phyloP scores from a whole-genome alignment of 2,797 vertebrate genomes.

The Sparidentex hasta region DNA sequence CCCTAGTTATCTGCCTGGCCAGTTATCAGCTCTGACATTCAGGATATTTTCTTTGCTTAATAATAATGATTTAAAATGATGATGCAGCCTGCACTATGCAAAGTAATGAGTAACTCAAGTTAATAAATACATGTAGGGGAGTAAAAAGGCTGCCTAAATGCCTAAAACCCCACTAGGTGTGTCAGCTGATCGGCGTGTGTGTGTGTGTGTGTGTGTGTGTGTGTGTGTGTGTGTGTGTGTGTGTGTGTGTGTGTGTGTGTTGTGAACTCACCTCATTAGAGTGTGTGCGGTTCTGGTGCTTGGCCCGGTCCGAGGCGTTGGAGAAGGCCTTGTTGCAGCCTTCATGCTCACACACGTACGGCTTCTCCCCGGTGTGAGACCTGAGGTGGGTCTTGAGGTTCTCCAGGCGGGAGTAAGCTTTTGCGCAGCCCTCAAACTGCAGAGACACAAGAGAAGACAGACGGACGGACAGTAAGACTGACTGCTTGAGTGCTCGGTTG shows the following conservation, averaged over 20 bases:
- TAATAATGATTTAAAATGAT: too few species aligned
- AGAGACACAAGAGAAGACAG: constrained; percentile 65
- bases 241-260: neutral
- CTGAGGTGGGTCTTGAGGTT: constrained; percentile 99
- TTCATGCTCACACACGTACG: constrained; percentile 97
- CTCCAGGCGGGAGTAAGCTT: constrained; percentile 98
- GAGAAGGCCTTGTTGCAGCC: constrained; percentile 99
- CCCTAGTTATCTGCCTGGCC: too few species aligned
- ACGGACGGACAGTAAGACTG: constrained; percentile 48
- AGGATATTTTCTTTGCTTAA: too few species aligned
- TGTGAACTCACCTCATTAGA: constrained; percentile 93
- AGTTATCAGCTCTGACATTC: too few species aligned
- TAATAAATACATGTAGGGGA: too few species aligned
- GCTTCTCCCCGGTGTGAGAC: constrained; percentile 99
- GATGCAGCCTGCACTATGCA: too few species aligned
- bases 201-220: neutral
- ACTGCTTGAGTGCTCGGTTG: constrained; percentile 18
- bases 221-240: neutral
- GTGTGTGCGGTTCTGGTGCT: constrained; percentile 99
- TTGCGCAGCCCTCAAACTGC: constrained; percentile 97
- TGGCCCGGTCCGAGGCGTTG: constrained; percentile 97
- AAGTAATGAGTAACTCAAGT: too few species aligned
- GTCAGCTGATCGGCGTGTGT: neutral
- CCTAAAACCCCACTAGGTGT: neutral
- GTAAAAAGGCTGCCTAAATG: too few species aligned